Evolutionary conservation across 1,140 invertebrate genomes (phyloP).

Genomic region (Drosophila busckii): DNA sequence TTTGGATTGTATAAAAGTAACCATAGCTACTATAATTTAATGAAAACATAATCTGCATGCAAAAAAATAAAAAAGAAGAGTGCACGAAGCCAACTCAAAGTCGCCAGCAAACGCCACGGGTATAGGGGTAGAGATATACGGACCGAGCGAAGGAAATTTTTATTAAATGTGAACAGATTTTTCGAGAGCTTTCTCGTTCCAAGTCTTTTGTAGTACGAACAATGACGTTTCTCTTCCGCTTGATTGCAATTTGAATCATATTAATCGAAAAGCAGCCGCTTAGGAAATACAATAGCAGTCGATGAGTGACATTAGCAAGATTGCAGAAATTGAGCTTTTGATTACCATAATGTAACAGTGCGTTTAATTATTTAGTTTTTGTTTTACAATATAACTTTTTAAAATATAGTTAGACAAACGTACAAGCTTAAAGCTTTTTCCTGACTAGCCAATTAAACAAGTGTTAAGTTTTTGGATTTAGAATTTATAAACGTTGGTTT

Average conservation of each 20-base stretch:
- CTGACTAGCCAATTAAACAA: too few relatives aligned
- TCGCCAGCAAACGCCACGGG: constrained; percentile 25
- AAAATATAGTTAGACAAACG: too few relatives aligned
- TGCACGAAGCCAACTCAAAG: constrained; percentile 26
- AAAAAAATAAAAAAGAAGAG: constrained; percentile 34
- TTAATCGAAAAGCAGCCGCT: too few relatives aligned
- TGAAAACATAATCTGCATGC: constrained; percentile 76
- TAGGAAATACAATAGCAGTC: too few relatives aligned
- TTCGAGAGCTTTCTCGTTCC: constrained; percentile 16
- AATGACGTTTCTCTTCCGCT: constrained; percentile 27
- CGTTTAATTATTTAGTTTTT: too few relatives aligned
- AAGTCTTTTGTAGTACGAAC: constrained; percentile 12
- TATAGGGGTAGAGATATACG: background rate
- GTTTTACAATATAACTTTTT: too few relatives aligned
- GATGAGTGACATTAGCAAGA: too few relatives aligned
- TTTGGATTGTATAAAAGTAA: constrained; percentile 76
- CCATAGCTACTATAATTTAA: constrained; percentile 77
- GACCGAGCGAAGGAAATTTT: constrained; percentile 13
- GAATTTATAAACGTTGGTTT: too few relatives aligned
- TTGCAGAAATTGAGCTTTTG: too few relatives aligned
- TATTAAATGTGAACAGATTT: constrained; percentile 52
- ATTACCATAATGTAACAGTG: too few relatives aligned
- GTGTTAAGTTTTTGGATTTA: too few relatives aligned
- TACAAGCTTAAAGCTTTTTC: too few relatives aligned
- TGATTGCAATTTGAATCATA: constrained; percentile 33